Percentiles rank a stretch among this genome's conserved stretches.
phyloP scores from a whole-genome alignment of 2,888 invertebrate genomes.

The Poecilus cupreus region DNA sequence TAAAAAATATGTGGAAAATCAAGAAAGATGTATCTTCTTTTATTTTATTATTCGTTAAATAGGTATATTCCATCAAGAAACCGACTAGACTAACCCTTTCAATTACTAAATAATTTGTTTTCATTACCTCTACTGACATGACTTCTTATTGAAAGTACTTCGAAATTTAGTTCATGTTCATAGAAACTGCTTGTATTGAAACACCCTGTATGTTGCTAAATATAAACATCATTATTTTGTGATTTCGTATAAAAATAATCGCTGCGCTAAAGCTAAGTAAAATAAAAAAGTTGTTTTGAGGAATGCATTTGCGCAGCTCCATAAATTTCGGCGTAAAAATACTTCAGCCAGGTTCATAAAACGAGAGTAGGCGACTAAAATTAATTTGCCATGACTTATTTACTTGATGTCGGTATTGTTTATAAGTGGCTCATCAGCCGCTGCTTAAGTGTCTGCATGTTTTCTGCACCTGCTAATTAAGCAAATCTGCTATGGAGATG shows the following conservation, averaged over 20 bases:
- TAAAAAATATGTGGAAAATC: too few relatives aligned
- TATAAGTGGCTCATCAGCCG: constrained; percentile 1
- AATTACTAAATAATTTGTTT: too few relatives aligned
- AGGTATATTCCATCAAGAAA: too few relatives aligned
- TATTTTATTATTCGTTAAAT: too few relatives aligned
- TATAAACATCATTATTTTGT: background rate
- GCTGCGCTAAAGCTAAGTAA: background rate
- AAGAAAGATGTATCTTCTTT: too few relatives aligned
- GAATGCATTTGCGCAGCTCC: background rate
- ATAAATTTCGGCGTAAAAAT: constrained; percentile 25
- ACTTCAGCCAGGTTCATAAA: constrained; percentile 3
- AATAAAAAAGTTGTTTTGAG: background rate
- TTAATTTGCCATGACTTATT: constrained; percentile 38
- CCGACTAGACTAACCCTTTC: too few relatives aligned
- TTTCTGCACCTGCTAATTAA: constrained; percentile 21
- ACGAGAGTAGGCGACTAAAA: constrained; percentile 14
- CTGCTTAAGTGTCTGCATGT: background rate
- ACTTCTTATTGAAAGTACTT: too few relatives aligned
- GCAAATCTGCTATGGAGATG: too few relatives aligned
- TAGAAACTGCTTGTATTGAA: background rate
- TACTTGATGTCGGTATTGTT: constrained; percentile 10
- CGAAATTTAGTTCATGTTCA: too few relatives aligned
- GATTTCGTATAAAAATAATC: background rate
- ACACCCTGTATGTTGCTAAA: background rate
- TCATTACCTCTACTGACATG: too few relatives aligned